phyloP scores from a whole-genome alignment of 2,113 vertebrate species.

The Xiphorhynchus elegans region DNA sequence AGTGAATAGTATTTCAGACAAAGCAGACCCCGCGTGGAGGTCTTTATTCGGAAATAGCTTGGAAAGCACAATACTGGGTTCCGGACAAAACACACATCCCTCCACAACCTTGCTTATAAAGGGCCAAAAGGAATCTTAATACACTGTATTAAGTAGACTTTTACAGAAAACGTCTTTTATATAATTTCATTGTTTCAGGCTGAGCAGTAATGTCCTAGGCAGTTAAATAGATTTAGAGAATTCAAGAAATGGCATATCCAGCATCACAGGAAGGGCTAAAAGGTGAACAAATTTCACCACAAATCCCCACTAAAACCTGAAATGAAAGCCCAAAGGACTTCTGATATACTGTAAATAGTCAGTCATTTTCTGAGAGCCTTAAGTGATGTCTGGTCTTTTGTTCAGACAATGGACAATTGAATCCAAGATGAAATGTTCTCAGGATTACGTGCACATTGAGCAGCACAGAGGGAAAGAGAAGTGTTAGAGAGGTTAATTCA shows the following conservation, averaged over 20 bases:
- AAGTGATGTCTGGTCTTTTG: conserved; percentile 56
- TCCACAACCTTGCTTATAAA: not conserved
- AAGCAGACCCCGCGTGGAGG: not conserved
- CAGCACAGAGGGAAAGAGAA: not conserved
- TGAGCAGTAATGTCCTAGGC: not conserved
- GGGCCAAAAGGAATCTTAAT: conserved; percentile 3
- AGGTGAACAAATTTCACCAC: conserved; percentile 31
- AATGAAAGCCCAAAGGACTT: conserved; percentile 34
- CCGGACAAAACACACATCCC: not conserved
- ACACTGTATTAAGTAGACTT: not conserved
- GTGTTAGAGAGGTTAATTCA: conserved; percentile 38
- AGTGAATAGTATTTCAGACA: conserved; percentile 37
- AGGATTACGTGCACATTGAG: not conserved
- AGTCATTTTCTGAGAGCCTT: conserved; percentile 23
- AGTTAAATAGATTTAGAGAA: conserved; percentile 33
- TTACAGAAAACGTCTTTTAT: not conserved
- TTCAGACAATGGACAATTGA: conserved; percentile 53
- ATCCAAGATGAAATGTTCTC: conserved; percentile 46
- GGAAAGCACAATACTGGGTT: not conserved
- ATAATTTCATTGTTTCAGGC: not conserved
- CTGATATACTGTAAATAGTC: conserved; percentile 47
- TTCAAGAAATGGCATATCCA: conserved; percentile 5
- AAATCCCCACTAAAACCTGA: conserved; percentile 44
- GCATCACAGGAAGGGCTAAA: not conserved
- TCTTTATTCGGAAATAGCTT: conserved; percentile 22